Conservation (phyloP, 2,888 invertebrate species). For the Sesia apiformis region DNA sequence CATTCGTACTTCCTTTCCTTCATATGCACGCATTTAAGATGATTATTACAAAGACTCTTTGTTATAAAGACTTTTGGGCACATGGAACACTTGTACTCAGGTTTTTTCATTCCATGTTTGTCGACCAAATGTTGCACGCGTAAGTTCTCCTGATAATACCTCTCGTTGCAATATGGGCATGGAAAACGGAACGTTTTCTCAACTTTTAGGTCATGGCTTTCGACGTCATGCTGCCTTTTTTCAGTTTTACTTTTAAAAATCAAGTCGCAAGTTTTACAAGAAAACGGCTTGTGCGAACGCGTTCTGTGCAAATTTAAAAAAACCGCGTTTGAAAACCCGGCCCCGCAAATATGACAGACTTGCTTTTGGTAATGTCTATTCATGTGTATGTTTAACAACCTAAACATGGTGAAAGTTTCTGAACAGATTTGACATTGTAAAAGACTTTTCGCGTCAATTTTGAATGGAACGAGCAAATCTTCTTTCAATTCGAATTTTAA, state of each 20-base stretch:
- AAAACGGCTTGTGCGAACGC: constrained; percentile 30
- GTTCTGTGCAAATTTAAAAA: constrained; percentile 51
- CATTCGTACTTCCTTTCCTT: constrained; percentile 54
- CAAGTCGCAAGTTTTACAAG: constrained; percentile 34
- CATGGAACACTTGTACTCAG: constrained; percentile 38
- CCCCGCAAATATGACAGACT: constrained; percentile 54
- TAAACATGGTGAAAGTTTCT: constrained; percentile 36
- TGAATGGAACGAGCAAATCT: constrained; percentile 50
- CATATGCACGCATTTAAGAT: constrained; percentile 49
- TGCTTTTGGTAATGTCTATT: constrained; percentile 57
- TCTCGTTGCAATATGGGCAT: constrained; percentile 36
- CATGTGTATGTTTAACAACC: constrained; percentile 52
- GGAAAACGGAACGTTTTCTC: constrained; percentile 41
- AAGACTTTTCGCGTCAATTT: constrained; percentile 26
- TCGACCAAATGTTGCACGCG: constrained; percentile 36
- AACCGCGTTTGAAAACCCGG: constrained; percentile 48
- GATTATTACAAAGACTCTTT: constrained; percentile 47
- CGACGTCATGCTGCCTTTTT: constrained; percentile 26
- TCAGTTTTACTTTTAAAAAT: constrained; percentile 25
- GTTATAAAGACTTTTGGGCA: constrained; percentile 51
- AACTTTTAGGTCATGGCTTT: constrained; percentile 20
- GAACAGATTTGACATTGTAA: constrained; percentile 48
- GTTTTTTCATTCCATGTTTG: constrained; percentile 37
- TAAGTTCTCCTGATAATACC: constrained; percentile 44
- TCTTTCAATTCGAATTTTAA: constrained; percentile 28